Conservation (phyloP, 2,797 vertebrate genomes). For the Crocidura indochinensis region DNA sequence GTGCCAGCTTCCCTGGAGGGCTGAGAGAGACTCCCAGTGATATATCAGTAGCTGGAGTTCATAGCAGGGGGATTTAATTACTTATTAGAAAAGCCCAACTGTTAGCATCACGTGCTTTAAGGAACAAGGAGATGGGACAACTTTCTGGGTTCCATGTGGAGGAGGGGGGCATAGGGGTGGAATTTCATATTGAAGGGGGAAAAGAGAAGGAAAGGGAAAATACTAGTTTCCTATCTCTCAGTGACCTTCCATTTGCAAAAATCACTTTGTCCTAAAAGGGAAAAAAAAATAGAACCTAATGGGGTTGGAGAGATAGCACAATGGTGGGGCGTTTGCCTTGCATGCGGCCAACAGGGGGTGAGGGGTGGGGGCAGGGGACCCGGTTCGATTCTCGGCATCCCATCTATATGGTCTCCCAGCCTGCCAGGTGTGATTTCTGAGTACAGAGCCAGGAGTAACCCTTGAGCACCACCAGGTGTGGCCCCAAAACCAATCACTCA, state of each 20-base stretch:
- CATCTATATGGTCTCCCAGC: too few species aligned
- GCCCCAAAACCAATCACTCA: too few species aligned
- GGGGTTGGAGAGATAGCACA: too few species aligned
- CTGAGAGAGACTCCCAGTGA: conserved; percentile 80
- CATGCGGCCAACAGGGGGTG: too few species aligned
- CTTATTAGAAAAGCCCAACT: conserved; percentile 80
- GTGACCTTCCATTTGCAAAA: neutral
- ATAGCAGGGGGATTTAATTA: conserved; percentile 87
- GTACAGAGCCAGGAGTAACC: too few species aligned
- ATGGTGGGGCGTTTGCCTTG: too few species aligned
- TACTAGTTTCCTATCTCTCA: neutral
- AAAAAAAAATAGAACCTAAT: neutral
- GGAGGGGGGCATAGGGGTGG: neutral
- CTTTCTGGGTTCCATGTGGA: neutral
- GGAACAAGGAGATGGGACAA: conserved; percentile 69
- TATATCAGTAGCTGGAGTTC: conserved; percentile 80
- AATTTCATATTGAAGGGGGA: neutral
- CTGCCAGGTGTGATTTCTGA: too few species aligned
- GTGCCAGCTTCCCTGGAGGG: conserved; percentile 84
- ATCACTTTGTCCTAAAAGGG: neutral
- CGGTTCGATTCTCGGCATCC: too few species aligned
- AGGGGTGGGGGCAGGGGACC: too few species aligned
- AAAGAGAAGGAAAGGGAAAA: neutral
- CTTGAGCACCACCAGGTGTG: too few species aligned
- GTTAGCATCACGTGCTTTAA: conserved; percentile 77